Conservation (phyloP, 2,113 vertebrate genomes). For the Orientallactaga bullata region DNA sequence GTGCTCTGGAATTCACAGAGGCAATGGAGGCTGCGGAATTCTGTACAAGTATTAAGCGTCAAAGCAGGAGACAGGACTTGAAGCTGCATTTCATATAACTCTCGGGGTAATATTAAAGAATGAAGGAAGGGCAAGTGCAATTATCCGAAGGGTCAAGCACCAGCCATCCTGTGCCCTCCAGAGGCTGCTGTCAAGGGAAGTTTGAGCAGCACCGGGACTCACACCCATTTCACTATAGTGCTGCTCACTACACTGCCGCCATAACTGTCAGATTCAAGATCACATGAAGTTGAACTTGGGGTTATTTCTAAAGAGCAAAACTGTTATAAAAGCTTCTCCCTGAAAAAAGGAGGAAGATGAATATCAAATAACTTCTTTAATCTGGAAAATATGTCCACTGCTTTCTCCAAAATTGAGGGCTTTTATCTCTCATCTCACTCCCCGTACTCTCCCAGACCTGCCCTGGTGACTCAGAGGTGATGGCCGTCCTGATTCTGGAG, state of each 20-base stretch:
- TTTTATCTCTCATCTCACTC: neutral
- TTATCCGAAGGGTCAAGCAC: constrained; percentile 10
- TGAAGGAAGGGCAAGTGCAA: neutral
- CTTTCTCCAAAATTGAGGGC: neutral
- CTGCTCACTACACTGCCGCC: neutral
- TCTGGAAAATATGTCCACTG: neutral
- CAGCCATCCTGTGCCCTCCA: neutral
- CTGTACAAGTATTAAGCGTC: neutral
- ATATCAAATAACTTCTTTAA: neutral
- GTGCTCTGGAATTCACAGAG: neutral
- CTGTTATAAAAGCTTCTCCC: neutral
- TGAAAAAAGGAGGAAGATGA: neutral
- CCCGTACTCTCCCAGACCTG: neutral
- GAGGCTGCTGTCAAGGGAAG: neutral
- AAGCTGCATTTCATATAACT: neutral
- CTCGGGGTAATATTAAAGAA: constrained; percentile 19
- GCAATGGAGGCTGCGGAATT: neutral
- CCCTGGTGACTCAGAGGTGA: neutral
- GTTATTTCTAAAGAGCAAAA: constrained; percentile 13
- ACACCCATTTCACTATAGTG: too few relatives aligned
- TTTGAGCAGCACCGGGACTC: neutral
- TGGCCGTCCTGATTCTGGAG: neutral
- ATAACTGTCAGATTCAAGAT: neutral
- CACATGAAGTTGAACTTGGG: neutral
- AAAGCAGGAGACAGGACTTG: neutral